These are phyloP conservation scores for Drosophila aldrichi DNA, from an alignment of 2,888 invertebrate genomes.

Conservation along the genomic window DNA sequence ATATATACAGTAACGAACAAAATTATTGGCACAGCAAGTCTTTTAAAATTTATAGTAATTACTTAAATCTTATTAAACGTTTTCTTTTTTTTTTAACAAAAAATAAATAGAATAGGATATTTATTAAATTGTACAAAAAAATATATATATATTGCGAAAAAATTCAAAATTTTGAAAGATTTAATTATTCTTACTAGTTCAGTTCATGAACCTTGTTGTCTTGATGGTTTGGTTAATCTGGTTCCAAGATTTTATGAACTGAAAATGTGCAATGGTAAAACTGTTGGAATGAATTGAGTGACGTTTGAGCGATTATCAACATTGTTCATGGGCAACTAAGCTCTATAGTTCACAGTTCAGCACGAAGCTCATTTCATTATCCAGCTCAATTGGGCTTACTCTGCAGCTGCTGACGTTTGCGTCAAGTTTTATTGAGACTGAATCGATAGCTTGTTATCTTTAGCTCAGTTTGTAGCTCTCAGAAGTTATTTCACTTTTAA, in stretches of 20 bases:
- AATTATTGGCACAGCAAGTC: no score
- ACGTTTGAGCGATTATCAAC: background rate
- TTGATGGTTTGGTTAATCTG: no score
- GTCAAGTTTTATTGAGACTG: background rate
- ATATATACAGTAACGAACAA: no score
- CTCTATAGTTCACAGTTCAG: background rate
- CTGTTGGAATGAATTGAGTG: background rate
- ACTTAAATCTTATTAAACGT: no score
- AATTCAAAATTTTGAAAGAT: no score
- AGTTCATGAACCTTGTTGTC: background rate
- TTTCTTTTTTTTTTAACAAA: no score
- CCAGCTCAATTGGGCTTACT: background rate
- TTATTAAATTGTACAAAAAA: no score
- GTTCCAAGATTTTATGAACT: no score
- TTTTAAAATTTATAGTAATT: no score
- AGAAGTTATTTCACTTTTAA: background rate
- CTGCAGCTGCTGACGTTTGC: background rate
- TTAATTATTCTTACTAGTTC: background rate
- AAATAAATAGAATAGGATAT: no score
- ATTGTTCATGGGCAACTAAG: background rate
- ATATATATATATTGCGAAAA: no score
- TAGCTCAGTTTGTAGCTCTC: background rate
- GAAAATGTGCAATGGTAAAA: no score
- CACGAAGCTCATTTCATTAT: background rate
- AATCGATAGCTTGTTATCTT: background rate